phyloP scores from a whole-genome alignment of 2,797 vertebrate genomes.

The Ambastaia sidthimunki region DNA sequence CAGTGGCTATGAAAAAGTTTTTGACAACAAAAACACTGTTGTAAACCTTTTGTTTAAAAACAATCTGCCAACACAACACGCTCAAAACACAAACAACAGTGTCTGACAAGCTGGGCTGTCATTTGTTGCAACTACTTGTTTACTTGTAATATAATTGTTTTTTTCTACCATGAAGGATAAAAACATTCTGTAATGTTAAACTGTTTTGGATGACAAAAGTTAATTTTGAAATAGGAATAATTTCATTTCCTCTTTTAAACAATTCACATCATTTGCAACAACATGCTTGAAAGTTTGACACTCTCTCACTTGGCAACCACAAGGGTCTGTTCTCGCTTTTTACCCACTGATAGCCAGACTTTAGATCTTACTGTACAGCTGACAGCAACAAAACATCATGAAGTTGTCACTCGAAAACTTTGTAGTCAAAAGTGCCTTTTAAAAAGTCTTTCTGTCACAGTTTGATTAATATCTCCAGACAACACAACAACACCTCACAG shows the following conservation, averaged over 20 bases:
- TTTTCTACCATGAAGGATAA: conserved; percentile 2
- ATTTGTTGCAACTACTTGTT: neutral
- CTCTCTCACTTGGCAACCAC: conserved; percentile 21
- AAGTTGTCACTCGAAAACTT: conserved; percentile 45
- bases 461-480: conserved; percentile 45
- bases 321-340: conserved; percentile 5
- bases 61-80: conserved; percentile 15
- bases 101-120: neutral
- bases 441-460: conserved; percentile 48
- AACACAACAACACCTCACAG: conserved; percentile 32
- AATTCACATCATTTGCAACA: conserved; percentile 1
- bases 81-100: conserved; percentile 16
- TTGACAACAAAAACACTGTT: neutral
- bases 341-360: conserved; percentile 16
- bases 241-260: neutral
- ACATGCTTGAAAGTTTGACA: neutral
- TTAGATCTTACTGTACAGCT: conserved; percentile 16
- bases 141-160: conserved; percentile 6
- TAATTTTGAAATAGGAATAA: neutral
- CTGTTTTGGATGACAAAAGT: conserved; percentile 13
- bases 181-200: conserved; percentile 24
- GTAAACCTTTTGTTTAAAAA: neutral
- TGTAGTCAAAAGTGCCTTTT: conserved; percentile 17
- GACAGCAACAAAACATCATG: conserved; percentile 36
- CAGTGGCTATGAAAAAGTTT: neutral